Evolutionary conservation across 2,113 vertebrate species (phyloP).

Genomic region (Trogon melanurus): DNA sequence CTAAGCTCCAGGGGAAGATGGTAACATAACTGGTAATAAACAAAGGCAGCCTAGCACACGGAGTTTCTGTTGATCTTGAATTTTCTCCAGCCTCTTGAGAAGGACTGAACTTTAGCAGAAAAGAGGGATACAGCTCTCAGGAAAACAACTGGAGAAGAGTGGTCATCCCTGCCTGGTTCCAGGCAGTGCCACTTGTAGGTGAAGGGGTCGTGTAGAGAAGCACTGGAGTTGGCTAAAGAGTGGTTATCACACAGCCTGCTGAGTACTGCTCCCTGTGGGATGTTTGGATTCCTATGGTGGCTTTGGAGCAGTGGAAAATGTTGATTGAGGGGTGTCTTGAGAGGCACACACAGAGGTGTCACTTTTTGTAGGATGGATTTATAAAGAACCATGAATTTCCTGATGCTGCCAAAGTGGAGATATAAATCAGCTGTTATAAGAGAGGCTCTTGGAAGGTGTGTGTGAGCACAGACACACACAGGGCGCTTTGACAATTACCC

Average conservation of each 20-base stretch:
- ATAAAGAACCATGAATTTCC: not conserved
- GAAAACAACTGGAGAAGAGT: not conserved
- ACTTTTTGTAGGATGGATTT: not conserved
- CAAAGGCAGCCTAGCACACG: not conserved
- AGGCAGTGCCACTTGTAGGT: not conserved
- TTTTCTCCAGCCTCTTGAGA: conserved; percentile 1
- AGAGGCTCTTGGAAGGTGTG: not conserved
- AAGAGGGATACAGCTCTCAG: not conserved
- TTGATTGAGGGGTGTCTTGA: not conserved
- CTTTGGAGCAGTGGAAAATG: not conserved
- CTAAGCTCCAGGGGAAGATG: not conserved
- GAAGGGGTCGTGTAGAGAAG: not conserved
- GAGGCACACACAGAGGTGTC: not conserved
- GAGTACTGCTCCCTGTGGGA: not conserved
- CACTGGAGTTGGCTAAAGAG: not conserved
- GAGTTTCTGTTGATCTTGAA: conserved; percentile 24
- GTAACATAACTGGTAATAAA: not conserved
- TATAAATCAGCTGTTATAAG: not conserved
- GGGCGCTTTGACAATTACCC: not conserved
- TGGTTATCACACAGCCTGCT: not conserved
- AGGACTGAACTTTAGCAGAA: not conserved
- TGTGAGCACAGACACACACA: not conserved
- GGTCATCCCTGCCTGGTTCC: not conserved
- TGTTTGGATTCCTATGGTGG: not conserved
- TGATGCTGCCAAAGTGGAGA: not conserved